Base-by-base conservation (phyloP, 2,888 invertebrate species). In the Pasiphila rectangulata region DNA sequence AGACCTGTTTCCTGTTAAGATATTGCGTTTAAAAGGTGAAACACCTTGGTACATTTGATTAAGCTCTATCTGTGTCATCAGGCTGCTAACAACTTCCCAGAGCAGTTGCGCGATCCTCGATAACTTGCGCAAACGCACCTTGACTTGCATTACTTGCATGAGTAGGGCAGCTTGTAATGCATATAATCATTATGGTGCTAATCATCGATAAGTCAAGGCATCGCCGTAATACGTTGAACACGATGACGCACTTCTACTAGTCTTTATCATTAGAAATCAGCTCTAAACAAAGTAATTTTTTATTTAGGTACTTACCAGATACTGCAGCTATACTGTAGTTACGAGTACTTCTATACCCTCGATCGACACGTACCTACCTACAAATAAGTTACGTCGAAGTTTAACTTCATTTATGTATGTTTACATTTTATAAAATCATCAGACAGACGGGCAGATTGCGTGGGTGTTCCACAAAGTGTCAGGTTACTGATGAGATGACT, bases 121-220 rank as follows among this genome's bases (percentile, higher is more conserved):
- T 50, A 43, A 51, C 64, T 80, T 83, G 75, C 72, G 76, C 67
- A 78, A 79, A 62, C 63, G 72, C 69, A 79, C 79, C 79, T 82
- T 83, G 81, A 81, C 74, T 76, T 71, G 79, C 69, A 76, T 74
- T 41, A 64, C 74, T 67, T 73, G 68, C 64, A 35, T 42, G 41
- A 48, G 34, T 40, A 30, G 32, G 40, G n/a, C 29, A 49, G 25
- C 32, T 27, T 30, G 45, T 20, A 32, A 42, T 47, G 44, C 54
- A 67, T 71, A 16, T 36, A 27, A 15, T 67, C 59, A 72, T 72
- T 67, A 70, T 66, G 67, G 73, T 53, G 47, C 56, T 63, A 57
- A 61, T 52, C 16, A 10, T 10, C 10, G 17, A 53, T 56, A 53
- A 57, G 59, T 51, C 57, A 53, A 54, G 24, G 40, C 57, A 49